Conservation (phyloP, 37 sponge, comb jelly and placozoan genomes). For the Hormiphora californensis region DNA sequence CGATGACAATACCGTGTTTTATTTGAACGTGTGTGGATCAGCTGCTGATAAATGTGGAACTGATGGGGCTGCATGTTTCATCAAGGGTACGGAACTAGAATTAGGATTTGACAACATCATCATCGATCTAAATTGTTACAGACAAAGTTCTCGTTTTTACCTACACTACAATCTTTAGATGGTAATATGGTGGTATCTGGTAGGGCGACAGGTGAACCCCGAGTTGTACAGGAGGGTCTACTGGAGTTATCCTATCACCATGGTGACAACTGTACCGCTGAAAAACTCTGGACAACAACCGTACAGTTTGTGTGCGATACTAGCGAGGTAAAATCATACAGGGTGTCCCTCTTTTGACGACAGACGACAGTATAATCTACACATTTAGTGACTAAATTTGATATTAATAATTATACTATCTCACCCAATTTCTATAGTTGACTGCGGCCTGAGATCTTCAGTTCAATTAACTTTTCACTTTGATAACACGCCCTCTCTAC, state of each 20-base stretch:
- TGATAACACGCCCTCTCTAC: no score
- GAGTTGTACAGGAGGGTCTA: not conserved
- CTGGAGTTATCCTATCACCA: not conserved
- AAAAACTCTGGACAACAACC: not conserved
- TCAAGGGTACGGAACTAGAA: not conserved
- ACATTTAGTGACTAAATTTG: no score
- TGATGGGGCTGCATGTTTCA: not conserved
- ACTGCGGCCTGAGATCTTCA: not conserved
- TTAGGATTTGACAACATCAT: not conserved
- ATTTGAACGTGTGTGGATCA: slow-evolving; percentile 17
- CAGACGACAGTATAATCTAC: no score
- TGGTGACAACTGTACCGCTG: not conserved
- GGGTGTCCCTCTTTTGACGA: no score
- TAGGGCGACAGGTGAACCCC: slow-evolving; percentile 16
- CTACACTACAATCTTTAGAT: not conserved
- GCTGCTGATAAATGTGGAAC: not conserved
- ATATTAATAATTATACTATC: no score
- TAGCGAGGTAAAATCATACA: no score
- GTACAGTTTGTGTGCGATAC: not conserved
- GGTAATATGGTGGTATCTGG: not conserved
- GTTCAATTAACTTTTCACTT: not conserved
- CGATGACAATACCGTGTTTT: not conserved
- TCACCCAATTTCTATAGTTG: not conserved
- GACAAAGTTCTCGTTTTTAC: not conserved
- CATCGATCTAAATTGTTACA: not conserved